Evolutionary conservation across 1,140 invertebrate genomes (phyloP).

Genomic region (Caenorhabditis latens): DNA sequence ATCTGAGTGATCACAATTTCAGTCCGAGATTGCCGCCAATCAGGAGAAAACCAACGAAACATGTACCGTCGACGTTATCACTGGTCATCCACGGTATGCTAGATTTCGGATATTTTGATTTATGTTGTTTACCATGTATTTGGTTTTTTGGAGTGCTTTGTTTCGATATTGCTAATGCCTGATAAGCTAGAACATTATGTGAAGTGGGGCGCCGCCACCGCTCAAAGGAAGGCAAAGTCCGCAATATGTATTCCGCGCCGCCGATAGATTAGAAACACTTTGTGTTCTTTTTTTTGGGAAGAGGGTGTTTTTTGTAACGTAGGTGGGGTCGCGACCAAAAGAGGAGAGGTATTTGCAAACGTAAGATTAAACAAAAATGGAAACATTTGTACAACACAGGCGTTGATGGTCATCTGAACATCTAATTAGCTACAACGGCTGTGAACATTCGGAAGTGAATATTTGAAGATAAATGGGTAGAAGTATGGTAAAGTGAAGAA

Average conservation of each 20-base stretch:
- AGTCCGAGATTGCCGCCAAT: conserved; percentile 52
- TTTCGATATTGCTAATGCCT: conserved; percentile 11
- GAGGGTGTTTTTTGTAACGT: conserved; percentile 5
- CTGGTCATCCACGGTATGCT: conserved; percentile 41
- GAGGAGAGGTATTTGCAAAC: conserved; percentile 23
- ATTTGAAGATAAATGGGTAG: not conserved
- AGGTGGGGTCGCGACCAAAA: not conserved
- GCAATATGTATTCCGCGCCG: conserved; percentile 12
- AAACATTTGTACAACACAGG: conserved; percentile 15
- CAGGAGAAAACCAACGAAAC: conserved; percentile 49
- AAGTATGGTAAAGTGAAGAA: no score
- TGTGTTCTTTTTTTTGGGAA: not conserved
- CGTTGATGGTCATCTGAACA: conserved; percentile 25
- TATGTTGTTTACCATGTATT: not conserved
- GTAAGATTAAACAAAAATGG: conserved; percentile 49
- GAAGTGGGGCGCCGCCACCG: conserved; percentile 21
- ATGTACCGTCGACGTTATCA: conserved; percentile 19
- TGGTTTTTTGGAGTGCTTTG: conserved; percentile 19
- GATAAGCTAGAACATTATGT: conserved; percentile 36
- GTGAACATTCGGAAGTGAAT: not conserved
- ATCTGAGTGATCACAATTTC: conserved; percentile 45
- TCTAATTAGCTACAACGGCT: conserved; percentile 17
- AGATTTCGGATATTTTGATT: not conserved
- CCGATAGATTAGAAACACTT: conserved; percentile 32
- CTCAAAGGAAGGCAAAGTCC: conserved; percentile 13